These are phyloP conservation scores for Pseudomyrmex pallidus DNA, from an alignment of 1,140 invertebrate species.

Conservation along the genomic window DNA sequence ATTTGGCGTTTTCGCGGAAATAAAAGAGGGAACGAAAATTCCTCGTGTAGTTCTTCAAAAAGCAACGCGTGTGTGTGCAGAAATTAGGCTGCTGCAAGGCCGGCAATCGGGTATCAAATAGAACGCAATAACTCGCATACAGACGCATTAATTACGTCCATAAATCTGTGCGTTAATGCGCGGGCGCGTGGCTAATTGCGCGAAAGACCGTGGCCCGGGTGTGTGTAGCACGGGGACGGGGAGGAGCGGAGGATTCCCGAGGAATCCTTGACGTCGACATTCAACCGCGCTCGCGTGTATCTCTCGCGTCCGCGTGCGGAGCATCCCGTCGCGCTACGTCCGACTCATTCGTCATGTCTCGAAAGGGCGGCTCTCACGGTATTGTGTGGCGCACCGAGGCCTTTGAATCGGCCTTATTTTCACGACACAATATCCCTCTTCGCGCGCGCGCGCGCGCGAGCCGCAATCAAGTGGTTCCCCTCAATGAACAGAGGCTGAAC, in stretches of 20 bases:
- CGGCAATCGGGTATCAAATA: conserved; percentile 61
- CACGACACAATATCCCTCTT: conserved; percentile 17
- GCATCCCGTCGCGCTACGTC: neutral
- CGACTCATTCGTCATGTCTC: conserved; percentile 41
- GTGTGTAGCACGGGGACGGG: conserved; percentile 35
- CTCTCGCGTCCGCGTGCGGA: conserved; percentile 16
- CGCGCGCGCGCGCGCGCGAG: too few relatives aligned
- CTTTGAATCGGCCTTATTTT: conserved; percentile 19
- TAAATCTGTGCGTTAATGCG: conserved; percentile 72
- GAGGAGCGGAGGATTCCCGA: conserved; percentile 31
- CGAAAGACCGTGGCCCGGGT: conserved; percentile 61
- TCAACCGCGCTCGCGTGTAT: conserved; percentile 27
- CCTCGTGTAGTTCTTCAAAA: neutral
- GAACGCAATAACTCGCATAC: conserved; percentile 59
- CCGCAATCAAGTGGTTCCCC: neutral
- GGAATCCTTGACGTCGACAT: conserved; percentile 64
- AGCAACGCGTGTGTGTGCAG: neutral
- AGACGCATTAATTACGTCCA: conserved; percentile 69
- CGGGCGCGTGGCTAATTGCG: conserved; percentile 68
- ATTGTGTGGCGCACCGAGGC: neutral
- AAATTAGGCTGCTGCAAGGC: neutral
- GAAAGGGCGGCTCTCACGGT: conserved; percentile 13
- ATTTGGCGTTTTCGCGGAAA: neutral
- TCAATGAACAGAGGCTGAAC: neutral
- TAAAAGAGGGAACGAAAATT: neutral